Evolutionary conservation across 1,140 invertebrate genomes (phyloP), one percentile per base, ranked within the genome.

Genomic region (Condylostylus longicornis): DNA sequence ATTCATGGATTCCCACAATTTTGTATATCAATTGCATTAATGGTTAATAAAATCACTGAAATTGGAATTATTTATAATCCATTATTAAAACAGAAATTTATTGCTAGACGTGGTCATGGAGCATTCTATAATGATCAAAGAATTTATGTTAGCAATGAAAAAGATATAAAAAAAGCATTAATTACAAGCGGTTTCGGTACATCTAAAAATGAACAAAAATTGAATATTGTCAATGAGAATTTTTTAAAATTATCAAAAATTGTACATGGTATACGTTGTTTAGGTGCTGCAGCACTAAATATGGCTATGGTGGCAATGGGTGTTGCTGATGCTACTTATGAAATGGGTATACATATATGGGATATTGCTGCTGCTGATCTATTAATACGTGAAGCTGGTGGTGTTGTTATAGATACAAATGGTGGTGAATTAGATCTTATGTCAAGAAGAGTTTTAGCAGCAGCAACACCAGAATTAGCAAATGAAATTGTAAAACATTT

Each of bases 21-120:
- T 4, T 86, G 81, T 47, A 79, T 88, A 48, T 89, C 84, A 0
- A 65, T 89, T 21, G 85, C 72, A 1, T 58, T 88, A 3, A 67
- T 77, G 35, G 71, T 89, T 6, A 73, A 88, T 35, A 74, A 77
- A 53, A 49, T 63, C 37, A 53, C 50, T 14, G 72, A 77, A 47
- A 75, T 85, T 46, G 84, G 82, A 12, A 77, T 96, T 30, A 75
- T 98, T 19, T 97, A 83, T 53, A 91, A 94, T 66, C 90, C 93
- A 2, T 69, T 91, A 25, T 50, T 87, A 20, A 71, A 90, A 31
- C 82, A 91, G 50, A 65, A 94, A 17, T 98, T 85, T 48, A 82
- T 83, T 3, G 91, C 91, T 0, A 69, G 75, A 25, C 77, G 74
- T 61, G 88, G 84, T 9, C 61, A 81, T 48, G 93, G 94, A 10